These are phyloP conservation scores for Spinus pinus DNA, from an alignment of 2,797 vertebrate genomes.

Conservation along the genomic window DNA sequence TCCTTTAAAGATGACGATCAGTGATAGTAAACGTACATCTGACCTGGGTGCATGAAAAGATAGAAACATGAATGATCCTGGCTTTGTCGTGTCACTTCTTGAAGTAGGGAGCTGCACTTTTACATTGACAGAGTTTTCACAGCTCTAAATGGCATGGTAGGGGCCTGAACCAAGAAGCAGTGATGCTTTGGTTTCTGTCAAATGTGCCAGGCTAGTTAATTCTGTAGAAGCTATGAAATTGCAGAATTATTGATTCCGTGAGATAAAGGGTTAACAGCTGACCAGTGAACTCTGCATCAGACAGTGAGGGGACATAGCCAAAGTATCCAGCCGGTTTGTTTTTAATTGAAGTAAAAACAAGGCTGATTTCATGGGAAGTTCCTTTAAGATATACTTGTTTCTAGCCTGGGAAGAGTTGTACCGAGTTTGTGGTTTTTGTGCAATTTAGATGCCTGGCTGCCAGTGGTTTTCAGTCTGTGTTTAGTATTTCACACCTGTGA, in stretches of 20 bases:
- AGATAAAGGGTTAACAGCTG: constrained; percentile 15
- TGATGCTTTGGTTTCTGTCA: not conserved
- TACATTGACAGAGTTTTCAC: not conserved
- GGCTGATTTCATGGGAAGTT: constrained; percentile 31
- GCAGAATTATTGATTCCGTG: not conserved
- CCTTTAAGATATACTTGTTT: not conserved
- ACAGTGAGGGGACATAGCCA: constrained; percentile 13
- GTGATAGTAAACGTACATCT: not conserved
- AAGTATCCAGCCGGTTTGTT: not conserved
- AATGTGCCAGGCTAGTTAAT: not conserved
- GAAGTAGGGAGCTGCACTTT: not conserved
- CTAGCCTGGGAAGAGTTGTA: not conserved
- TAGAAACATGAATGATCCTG: not conserved
- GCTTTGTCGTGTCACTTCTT: not conserved
- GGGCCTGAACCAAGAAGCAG: not conserved
- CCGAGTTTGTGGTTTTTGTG: not conserved
- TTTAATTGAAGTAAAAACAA: constrained; percentile 49
- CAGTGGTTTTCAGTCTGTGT: not conserved
- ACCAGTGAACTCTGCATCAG: not conserved
- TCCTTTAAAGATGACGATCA: not conserved
- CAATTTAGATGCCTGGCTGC: not conserved
- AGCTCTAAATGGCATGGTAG: not conserved
- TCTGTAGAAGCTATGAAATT: not conserved
- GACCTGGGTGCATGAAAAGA: not conserved
- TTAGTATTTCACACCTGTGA: not conserved